Evolutionary conservation across 1,140 invertebrate species (phyloP), one percentile per base, ranked within the genome.

Genomic region (Drosophila littoralis): DNA sequence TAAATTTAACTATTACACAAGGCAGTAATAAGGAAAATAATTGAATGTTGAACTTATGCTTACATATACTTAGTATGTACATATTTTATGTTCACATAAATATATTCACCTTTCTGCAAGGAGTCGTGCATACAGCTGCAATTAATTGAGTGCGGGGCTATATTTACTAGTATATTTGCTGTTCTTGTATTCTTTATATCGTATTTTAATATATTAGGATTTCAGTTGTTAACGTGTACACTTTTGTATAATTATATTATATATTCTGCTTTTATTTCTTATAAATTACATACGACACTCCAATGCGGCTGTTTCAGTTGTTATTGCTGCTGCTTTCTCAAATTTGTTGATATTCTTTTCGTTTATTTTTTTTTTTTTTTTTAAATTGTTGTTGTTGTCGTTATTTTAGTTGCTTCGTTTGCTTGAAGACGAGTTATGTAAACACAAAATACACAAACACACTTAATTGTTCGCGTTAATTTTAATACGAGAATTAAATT

Each of bases 71-170:
- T 59, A 63, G 40, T 40, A 59, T 51, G 63, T 66, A 58, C 54
- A 45, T 58, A 54, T 50, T 9, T 54, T 48, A 57, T 65, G 69
- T 66, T 52, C 45, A 70, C 43, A 70, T 70, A 70, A 59, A 70
- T 69, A 83, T 89, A 89, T 89, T 89, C 84, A 89, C 84, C 84
- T 89, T 81, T 89, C 50, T 89, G 84, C 81, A 89, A 89, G 81
- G 84, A 89, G 84, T 90, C 84, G 84, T 89, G 84, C 84, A 89
- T 89, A 84, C 85, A 84, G 85, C 84, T 84, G 80, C 81, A 83
- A 86, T 82, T 89, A 75, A 79, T 86, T 79, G 84, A 83, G 83
- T 86, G 73, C 77, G 69, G 79, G 64, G 69, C 79, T 55, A 86
- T 74, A 86, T 70, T 83, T 73, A 74, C 55, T 69, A 70, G 58